A percentile compares a stretch with the other conserved stretches of the same genome.
Evolutionary conservation across 1,140 invertebrate species (phyloP).

Genomic region (Lepidurus arcticus): DNA sequence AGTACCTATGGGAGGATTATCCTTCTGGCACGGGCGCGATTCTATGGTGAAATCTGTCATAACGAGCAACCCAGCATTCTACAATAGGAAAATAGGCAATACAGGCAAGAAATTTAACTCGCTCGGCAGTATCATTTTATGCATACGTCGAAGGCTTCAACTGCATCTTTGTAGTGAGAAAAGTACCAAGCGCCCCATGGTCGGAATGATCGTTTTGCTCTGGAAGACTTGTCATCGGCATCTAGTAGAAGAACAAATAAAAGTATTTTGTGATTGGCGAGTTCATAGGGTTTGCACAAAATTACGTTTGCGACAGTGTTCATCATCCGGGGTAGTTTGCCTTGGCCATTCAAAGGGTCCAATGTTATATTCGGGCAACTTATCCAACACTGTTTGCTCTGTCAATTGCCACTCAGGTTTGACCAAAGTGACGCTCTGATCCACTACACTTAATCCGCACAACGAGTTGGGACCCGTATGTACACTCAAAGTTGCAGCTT

Average conservation of each 20-base stretch:
- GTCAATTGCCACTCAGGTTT: conserved; percentile 42
- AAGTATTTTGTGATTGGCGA: not conserved
- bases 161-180: conserved; percentile 44
- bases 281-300: not conserved
- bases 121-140: conserved; percentile 23
- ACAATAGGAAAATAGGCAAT: conserved; percentile 36
- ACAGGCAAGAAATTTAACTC: conserved; percentile 23
- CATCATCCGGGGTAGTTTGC: conserved; percentile 44
- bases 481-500: conserved; percentile 47
- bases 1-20: not conserved
- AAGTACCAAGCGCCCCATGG: conserved; percentile 26
- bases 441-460: conserved; percentile 55
- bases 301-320: conserved; percentile 37
- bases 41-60: conserved; percentile 51
- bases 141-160: conserved; percentile 48
- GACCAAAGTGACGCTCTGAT: conserved; percentile 54
- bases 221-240: not conserved
- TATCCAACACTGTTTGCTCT: conserved; percentile 42
- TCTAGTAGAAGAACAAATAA: conserved; percentile 6
- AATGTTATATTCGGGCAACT: conserved; percentile 44
- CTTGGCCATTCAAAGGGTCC: conserved; percentile 41
- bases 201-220: conserved; percentile 31
- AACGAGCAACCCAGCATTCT: conserved; percentile 52
- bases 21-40: conserved; percentile 48
- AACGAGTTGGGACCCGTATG: conserved; percentile 51